phyloP scores from a whole-genome alignment of 2,113 vertebrate genomes.

The Nettapus auritus region DNA sequence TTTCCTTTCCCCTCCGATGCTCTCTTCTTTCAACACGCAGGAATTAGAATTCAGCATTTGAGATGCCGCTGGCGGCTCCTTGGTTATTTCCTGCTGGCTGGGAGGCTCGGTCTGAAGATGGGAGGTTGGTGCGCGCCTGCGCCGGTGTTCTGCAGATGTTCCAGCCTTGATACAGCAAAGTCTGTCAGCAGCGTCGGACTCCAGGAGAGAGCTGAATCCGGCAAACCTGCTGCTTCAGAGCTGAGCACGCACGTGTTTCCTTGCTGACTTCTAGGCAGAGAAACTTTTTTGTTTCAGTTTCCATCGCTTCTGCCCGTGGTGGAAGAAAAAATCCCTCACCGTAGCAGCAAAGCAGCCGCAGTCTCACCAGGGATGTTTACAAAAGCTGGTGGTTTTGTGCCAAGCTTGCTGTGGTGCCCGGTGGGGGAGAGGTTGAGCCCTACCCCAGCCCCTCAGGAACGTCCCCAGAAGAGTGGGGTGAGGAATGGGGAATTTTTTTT shows the following conservation, averaged over 20 bases:
- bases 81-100: constrained; percentile 52
- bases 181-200: background rate
- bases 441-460: background rate
- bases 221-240: background rate
- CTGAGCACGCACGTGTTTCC: accelerated
- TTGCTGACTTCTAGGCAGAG: background rate
- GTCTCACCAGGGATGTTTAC: background rate
- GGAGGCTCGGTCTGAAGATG: constrained; percentile 24
- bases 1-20: constrained; percentile 31
- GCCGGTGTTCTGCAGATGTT: constrained; percentile 17
- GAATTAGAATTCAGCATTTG: constrained; percentile 43
- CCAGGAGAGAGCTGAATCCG: background rate
- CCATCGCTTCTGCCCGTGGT: accelerated
- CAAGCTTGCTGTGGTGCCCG: background rate
- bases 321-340: background rate
- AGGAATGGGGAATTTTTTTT: background rate
- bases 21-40: constrained; percentile 6
- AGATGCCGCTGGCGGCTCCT: background rate
- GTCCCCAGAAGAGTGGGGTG: background rate
- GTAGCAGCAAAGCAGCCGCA: background rate
- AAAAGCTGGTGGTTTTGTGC: background rate
- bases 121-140: background rate
- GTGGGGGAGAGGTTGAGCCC: background rate
- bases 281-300: constrained; percentile 14
- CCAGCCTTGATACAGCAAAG: constrained; percentile 28